Percentiles rank a stretch among this genome's conserved stretches.
Evolutionary conservation across 35 echinoderm and acorn worm genomes (phyloP).

Genomic region (Apostichopus parvimensis): DNA sequence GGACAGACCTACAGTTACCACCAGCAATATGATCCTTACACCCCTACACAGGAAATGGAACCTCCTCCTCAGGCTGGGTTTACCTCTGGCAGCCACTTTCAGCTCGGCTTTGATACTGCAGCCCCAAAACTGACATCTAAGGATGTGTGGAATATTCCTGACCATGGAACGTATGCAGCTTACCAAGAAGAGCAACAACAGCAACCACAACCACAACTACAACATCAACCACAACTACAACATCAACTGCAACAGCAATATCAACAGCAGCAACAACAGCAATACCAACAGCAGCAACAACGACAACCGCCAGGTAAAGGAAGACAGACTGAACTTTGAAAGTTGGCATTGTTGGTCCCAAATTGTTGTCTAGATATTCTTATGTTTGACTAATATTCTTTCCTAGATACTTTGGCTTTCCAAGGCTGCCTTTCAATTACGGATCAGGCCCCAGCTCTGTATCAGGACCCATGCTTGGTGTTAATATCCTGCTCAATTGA

Average conservation of each 20-base stretch:
- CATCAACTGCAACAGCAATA: background rate
- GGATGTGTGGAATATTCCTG: conserved; percentile 52
- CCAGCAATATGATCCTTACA: background rate
- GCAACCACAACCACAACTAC: background rate
- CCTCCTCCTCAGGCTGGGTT: background rate
- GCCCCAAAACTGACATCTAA: conserved; percentile 34
- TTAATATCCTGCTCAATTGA: too few relatives aligned
- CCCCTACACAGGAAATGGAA: conserved; percentile 13
- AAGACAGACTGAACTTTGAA: background rate
- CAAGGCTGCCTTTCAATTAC: too few relatives aligned
- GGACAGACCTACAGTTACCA: background rate
- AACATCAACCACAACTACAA: background rate
- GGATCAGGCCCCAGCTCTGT: too few relatives aligned
- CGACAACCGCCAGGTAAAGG: background rate
- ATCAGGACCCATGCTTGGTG: too few relatives aligned
- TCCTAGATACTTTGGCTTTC: too few relatives aligned
- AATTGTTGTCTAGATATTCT: too few relatives aligned
- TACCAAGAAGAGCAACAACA: conserved; percentile 21
- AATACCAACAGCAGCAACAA: background rate
- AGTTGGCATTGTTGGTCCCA: too few relatives aligned
- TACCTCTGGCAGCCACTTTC: conserved; percentile 43
- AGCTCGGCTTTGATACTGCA: conserved; percentile 38
- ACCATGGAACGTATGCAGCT: conserved; percentile 51
- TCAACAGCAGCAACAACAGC: background rate
- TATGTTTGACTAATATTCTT: too few relatives aligned